Percentiles rank a stretch among this genome's conserved stretches.
phyloP scores from a whole-genome alignment of 2,888 invertebrate genomes.

The Apodemia hepburni region DNA sequence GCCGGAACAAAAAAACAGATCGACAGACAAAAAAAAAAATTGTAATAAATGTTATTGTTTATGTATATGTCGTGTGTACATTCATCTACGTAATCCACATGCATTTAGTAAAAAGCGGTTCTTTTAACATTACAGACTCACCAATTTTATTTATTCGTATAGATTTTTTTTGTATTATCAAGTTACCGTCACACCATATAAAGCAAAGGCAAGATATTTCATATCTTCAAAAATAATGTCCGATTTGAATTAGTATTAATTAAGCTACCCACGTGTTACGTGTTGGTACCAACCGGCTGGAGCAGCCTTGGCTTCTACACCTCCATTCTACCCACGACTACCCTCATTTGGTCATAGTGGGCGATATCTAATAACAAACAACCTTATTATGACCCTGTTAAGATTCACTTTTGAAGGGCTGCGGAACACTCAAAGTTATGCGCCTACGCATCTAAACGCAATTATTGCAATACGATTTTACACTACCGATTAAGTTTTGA shows the following conservation, averaged over 20 bases:
- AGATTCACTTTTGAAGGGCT: conserved; percentile 65
- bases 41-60: too few species aligned
- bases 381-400: conserved; percentile 68
- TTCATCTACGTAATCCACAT: too few species aligned
- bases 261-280: conserved; percentile 69
- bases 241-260: conserved; percentile 62
- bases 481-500: conserved; percentile 26
- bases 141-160: too few species aligned
- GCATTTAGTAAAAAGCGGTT: too few species aligned
- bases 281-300: conserved; percentile 60
- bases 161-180: not conserved
- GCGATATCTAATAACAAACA: conserved; percentile 68
- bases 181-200: conserved; percentile 31
- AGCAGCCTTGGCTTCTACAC: conserved; percentile 75
- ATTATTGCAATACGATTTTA: conserved; percentile 51
- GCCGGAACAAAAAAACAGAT: too few species aligned
- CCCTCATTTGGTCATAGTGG: conserved; percentile 78
- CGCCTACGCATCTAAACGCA: conserved; percentile 58
- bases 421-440: conserved; percentile 56
- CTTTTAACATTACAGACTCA: too few species aligned
- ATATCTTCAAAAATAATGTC: conserved; percentile 44
- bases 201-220: conserved; percentile 3
- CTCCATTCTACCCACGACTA: conserved; percentile 75
- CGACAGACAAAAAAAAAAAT: too few species aligned
- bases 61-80: too few species aligned